Percentiles rank a stretch among this genome's conserved stretches.
These are phyloP conservation scores for Pollimyrus isidori DNA, from an alignment of 2,113 vertebrate species.

Conservation along the genomic window DNA sequence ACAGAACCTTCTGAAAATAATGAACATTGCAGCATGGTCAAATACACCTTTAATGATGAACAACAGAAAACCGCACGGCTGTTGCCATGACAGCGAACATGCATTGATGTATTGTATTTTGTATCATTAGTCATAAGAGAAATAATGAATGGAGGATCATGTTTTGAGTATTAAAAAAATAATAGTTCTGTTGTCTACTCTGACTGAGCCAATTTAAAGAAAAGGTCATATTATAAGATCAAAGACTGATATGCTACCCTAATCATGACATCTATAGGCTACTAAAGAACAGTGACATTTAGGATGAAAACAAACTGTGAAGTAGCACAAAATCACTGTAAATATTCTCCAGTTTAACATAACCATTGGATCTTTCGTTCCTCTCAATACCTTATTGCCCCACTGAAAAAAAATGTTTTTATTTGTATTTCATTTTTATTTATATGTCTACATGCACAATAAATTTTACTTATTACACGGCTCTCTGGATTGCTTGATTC, in stretches of 20 bases:
- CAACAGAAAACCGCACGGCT: not conserved
- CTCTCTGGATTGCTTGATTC: too few relatives aligned
- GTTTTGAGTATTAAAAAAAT: slow-evolving; percentile 6
- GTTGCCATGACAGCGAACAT: slow-evolving; percentile 6
- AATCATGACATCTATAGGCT: not conserved
- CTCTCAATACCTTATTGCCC: not conserved
- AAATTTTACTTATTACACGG: not conserved
- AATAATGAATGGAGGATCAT: not conserved
- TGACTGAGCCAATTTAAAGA: not conserved
- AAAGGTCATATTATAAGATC: not conserved
- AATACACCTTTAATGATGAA: not conserved
- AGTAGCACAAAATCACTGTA: not conserved
- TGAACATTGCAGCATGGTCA: not conserved
- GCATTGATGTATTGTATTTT: not conserved
- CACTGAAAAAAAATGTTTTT: not conserved
- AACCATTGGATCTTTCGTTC: not conserved
- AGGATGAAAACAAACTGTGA: not conserved
- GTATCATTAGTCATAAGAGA: not conserved
- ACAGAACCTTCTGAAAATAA: not conserved
- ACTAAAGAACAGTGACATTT: not conserved
- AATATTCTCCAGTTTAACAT: not conserved
- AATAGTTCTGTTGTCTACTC: not conserved
- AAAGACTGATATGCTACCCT: not conserved
- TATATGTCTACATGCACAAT: not conserved
- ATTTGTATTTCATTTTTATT: not conserved